Base-by-base conservation (phyloP, 1,140 invertebrate species). In the Zaprionus vittiger region DNA sequence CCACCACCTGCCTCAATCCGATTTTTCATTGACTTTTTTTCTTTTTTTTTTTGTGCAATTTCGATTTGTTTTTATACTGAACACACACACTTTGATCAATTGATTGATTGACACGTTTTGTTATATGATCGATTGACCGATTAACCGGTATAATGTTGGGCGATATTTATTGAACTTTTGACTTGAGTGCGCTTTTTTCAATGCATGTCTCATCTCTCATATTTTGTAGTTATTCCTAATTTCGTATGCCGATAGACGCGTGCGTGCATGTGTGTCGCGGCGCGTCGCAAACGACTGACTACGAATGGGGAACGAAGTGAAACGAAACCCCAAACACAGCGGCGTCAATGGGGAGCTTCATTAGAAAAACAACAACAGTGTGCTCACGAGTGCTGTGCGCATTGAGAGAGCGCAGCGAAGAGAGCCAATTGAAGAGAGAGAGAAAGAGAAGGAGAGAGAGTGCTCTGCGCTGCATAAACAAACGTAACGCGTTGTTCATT, bases 21-120 rank as follows among this genome's bases (percentile, higher is more conserved):
- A 78, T 72, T 78, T 87, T 89, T 81, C 72, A 81, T 73, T 44
- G 67, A 70, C 63, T 86, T 78, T 77, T 87, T 26, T 24, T n/a
- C n/a, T n/a, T 0, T 24, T 26, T 26, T 22, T 22, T 70, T 34
- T 11, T 68, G 37, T 59, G 70, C 63, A 62, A 28, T 57, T 73
- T 31, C 52, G 12, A 12, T 44, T 61, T 15, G 31, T 34, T 55
- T 56, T 66, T 56, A 63, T 55, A 79, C 47, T 14, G 20, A 24
- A 52, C 20, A 52, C 47, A 28, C 54, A 28, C 54, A 52, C 47
- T 56, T 56, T 64, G 67, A 66, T 78, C 64, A 37, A 64, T 63
- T 64, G 47, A 62, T 66, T 73, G 64, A 76, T 73, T 66, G 17
- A 31, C 41, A 73, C 41, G 73, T 49, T 66, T 83, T 44, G 22